These are phyloP conservation scores for Capitella teleta DNA, from an alignment of 1,140 invertebrate genomes.

Conservation along the genomic window DNA sequence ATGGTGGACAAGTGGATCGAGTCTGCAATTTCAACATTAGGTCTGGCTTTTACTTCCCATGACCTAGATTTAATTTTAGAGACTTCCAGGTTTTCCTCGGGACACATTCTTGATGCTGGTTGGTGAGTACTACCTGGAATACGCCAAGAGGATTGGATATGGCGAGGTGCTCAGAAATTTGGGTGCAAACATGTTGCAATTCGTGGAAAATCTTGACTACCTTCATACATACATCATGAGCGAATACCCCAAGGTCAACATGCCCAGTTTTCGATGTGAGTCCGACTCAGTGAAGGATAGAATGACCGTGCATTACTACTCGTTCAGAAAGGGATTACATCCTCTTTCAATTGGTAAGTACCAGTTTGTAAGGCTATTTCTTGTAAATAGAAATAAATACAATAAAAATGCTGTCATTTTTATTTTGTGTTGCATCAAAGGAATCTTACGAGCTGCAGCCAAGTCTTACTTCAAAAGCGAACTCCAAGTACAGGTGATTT, in stretches of 20 bases:
- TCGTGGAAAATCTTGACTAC: constrained; percentile 23
- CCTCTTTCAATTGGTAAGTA: constrained; percentile 17
- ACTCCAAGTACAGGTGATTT: constrained; percentile 15
- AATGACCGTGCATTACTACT: constrained; percentile 24
- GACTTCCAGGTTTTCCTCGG: constrained; percentile 16
- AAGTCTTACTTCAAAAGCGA: constrained; percentile 21
- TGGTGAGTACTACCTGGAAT: constrained; percentile 20
- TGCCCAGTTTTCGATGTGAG: constrained; percentile 24
- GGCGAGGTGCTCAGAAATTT: constrained; percentile 23
- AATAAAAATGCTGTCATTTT: background rate
- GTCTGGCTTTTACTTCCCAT: too few relatives aligned
- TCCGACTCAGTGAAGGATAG: constrained; percentile 19
- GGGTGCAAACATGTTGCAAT: constrained; percentile 21
- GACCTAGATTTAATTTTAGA: too few relatives aligned
- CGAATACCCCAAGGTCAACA: constrained; percentile 20
- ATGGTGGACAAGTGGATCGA: too few relatives aligned
- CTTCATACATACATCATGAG: constrained; percentile 17
- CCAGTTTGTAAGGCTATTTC: too few relatives aligned
- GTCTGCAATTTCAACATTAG: too few relatives aligned
- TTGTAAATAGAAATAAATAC: too few relatives aligned
- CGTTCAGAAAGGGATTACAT: constrained; percentile 17
- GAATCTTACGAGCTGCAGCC: constrained; percentile 17
- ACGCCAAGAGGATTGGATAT: constrained; percentile 16
- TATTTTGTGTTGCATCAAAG: constrained; percentile 8
- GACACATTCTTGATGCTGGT: constrained; percentile 19